These are phyloP conservation scores for Megamerina dolium DNA, from an alignment of 2,888 invertebrate genomes.

Conservation along the genomic window DNA sequence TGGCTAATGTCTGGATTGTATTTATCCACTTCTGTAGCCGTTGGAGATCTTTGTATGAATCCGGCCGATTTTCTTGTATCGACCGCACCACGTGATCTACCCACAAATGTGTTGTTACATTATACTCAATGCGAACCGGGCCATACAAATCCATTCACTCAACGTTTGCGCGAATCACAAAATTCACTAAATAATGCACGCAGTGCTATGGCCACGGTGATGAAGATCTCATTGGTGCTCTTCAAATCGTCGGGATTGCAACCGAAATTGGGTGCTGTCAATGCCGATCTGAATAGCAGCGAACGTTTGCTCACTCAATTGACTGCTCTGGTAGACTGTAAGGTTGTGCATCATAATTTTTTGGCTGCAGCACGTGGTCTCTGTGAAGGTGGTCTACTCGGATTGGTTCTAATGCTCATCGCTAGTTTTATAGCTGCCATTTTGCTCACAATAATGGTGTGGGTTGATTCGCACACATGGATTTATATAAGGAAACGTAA, in stretches of 20 bases:
- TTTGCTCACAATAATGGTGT: constrained; percentile 84
- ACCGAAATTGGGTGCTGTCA: constrained; percentile 68
- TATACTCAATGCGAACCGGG: constrained; percentile 79
- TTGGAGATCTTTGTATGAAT: constrained; percentile 78
- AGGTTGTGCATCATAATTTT: constrained; percentile 76
- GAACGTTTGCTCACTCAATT: constrained; percentile 64
- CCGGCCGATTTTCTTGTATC: constrained; percentile 75
- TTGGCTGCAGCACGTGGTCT: constrained; percentile 71
- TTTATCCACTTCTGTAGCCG: constrained; percentile 76
- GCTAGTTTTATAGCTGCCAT: constrained; percentile 84
- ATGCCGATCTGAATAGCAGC: constrained; percentile 72
- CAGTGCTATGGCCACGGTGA: constrained; percentile 49
- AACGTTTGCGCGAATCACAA: constrained; percentile 71
- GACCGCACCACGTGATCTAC: constrained; percentile 55
- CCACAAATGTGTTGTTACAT: constrained; percentile 62
- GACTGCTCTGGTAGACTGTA: constrained; percentile 74
- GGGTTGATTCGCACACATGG: constrained; percentile 95
- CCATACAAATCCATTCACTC: constrained; percentile 74
- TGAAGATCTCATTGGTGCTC: constrained; percentile 47
- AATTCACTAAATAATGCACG: constrained; percentile 56
- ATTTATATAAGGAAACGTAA: constrained; percentile 88
- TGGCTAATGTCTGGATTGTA: constrained; percentile 86
- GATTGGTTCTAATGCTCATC: constrained; percentile 77
- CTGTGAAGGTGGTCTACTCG: constrained; percentile 77
- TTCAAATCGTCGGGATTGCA: constrained; percentile 56